Conservation (phyloP, 2,888 invertebrate species). For the Gymnocheta viridis region DNA sequence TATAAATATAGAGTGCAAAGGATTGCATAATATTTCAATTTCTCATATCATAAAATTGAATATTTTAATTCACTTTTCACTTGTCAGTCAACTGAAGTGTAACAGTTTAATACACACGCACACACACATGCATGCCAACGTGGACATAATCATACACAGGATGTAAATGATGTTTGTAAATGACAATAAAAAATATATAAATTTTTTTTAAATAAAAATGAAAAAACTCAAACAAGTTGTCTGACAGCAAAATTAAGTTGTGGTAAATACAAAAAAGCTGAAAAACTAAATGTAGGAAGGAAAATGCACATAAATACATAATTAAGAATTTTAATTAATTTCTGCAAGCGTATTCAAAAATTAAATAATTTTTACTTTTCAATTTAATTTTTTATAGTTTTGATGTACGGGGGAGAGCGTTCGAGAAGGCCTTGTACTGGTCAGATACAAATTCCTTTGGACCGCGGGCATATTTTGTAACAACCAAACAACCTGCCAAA, state of each 20-base stretch:
- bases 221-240: slow-evolving; percentile 60
- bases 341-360: slow-evolving; percentile 23
- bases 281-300: background rate
- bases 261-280: slow-evolving; percentile 51
- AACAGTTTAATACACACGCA: slow-evolving; percentile 61
- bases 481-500: slow-evolving; percentile 90
- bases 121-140: background rate
- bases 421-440: slow-evolving; percentile 92
- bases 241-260: slow-evolving; percentile 67
- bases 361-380: slow-evolving; percentile 33
- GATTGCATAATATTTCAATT: slow-evolving; percentile 39
- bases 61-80: slow-evolving; percentile 69
- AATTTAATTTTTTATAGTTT: slow-evolving; percentile 84
- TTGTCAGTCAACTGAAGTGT: slow-evolving; percentile 68
- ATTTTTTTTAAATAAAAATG: slow-evolving; percentile 21
- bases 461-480: slow-evolving; percentile 92
- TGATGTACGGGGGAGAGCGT: slow-evolving; percentile 91
- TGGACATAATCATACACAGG: slow-evolving; percentile 7
- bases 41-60: slow-evolving; percentile 60
- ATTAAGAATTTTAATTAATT: slow-evolving; percentile 66
- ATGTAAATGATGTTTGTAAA: slow-evolving; percentile 61
- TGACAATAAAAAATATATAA: slow-evolving; percentile 7
- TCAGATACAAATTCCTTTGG: slow-evolving; percentile 92
- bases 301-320: slow-evolving; percentile 23
- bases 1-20: background rate